Evolutionary conservation across 1,140 invertebrate species (phyloP).

Genomic region (Teleopsis dalmanni): DNA sequence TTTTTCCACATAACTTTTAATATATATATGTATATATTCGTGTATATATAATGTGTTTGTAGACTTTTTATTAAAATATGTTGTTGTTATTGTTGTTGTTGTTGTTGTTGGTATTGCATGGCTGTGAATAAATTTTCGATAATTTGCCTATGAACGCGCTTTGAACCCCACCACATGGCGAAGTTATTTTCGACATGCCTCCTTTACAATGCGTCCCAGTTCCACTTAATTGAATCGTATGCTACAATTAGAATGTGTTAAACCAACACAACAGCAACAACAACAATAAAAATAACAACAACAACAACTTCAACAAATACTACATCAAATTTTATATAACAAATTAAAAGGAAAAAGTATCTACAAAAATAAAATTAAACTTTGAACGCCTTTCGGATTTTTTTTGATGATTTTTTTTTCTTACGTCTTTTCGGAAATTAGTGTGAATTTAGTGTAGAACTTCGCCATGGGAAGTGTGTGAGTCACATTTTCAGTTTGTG

Average conservation of each 20-base stretch:
- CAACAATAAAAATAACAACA: neutral
- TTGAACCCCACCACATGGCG: neutral
- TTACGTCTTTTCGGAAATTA: neutral
- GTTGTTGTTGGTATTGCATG: no score
- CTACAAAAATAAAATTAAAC: neutral
- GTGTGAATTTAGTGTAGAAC: no score
- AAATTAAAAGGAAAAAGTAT: neutral
- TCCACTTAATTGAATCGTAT: slow-evolving; percentile 12
- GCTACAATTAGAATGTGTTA: slow-evolving; percentile 8
- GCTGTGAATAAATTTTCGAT: no score
- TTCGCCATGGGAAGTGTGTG: no score
- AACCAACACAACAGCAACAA: neutral
- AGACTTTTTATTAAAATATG: no score
- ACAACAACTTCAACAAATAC: neutral
- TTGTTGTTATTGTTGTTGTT: no score
- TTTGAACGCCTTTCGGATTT: neutral
- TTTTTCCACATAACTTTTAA: no score
- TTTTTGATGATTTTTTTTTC: neutral
- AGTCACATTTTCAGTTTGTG: no score
- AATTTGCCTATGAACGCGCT: neutral
- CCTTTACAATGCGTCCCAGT: slow-evolving; percentile 5
- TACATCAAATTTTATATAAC: neutral
- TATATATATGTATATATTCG: no score
- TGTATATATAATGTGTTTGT: no score
- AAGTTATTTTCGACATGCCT: slow-evolving; percentile 1